Base-by-base conservation (phyloP, 2,797 vertebrate species). In the Mormyrus proboscirostris region DNA sequence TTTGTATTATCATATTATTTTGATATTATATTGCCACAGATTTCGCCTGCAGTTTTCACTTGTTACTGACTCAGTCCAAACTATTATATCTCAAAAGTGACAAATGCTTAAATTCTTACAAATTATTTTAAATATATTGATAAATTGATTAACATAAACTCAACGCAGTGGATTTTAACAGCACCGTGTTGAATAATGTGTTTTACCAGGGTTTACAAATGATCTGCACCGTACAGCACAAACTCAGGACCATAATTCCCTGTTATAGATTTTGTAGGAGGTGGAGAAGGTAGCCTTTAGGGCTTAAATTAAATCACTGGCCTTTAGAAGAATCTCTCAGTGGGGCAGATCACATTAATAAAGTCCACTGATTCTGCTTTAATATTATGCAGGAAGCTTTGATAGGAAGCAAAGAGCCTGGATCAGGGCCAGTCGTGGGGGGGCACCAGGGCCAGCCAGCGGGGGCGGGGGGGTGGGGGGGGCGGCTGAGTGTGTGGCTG, bases 301-400 rank as follows among this genome's bases (percentile, higher is more conserved):
- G 94, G 95, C 94, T 92, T 94, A 94, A 95, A 96, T 95, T 95
- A 95, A 96, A 95, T 95, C 95, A 95, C 94, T 96, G 95, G 95
- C 95, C 96, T 96, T 96, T 95, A 95, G 95, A 95, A 95, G 95
- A 95, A 95, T 94, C 94, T 96, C 95, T 96, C 95, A 76, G 90
- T 95, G 95, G 95, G 93, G 92, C 92, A 90, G 90, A 92, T 93
- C 89, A 91, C 94, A 95, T 95, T 95, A 96, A 96, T 96, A 95
- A 94, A 96, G 95, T 95, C 95, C 93, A 93, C 94, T 94, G 94
- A 95, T 95, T 96, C 93, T 89, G 91, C 94, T 95, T 95, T 95
- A 96, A 96, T 95, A 95, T 94, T 95, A 96, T 96, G 96, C 95
- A 91, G 94, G 94, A 94, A 93, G 94, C 94, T 95, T 96, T 96